Percentiles rank a stretch among this genome's conserved stretches.
phyloP scores from a whole-genome alignment of 2,797 vertebrate species.

The Syncerus caffer region DNA sequence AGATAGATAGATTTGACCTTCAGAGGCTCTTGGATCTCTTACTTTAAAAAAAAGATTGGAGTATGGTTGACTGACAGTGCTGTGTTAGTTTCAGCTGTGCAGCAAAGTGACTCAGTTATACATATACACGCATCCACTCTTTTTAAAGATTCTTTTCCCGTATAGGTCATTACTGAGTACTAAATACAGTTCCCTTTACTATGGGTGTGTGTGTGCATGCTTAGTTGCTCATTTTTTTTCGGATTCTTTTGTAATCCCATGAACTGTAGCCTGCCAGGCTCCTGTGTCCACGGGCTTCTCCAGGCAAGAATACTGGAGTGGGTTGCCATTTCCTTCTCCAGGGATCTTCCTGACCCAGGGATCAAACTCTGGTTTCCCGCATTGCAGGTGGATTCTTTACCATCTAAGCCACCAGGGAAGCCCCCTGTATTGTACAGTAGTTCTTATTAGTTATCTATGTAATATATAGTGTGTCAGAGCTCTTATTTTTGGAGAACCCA shows the following conservation, averaged over 20 bases:
- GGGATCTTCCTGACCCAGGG: not conserved
- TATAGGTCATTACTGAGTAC: not conserved
- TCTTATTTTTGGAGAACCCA: not conserved
- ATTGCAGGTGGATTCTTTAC: not conserved
- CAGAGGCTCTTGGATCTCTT: not conserved
- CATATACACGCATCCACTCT: not conserved
- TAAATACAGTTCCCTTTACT: not conserved
- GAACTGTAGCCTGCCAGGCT: not conserved
- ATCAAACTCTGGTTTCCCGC: not conserved
- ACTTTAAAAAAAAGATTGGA: not conserved
- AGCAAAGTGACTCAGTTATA: not conserved
- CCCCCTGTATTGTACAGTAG: not conserved
- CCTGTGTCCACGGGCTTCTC: not conserved
- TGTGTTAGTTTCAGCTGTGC: not conserved
- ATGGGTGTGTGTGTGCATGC: not conserved
- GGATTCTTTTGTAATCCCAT: fast-evolving
- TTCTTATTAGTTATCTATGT: not conserved
- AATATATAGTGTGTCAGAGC: not conserved
- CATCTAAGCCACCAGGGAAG: not conserved
- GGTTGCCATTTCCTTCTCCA: not conserved
- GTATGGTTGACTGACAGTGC: not conserved
- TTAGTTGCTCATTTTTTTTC: not conserved
- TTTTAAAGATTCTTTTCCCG: not conserved
- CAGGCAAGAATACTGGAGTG: not conserved
- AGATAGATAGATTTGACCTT: not conserved